Conservation (phyloP, 2,113 vertebrate genomes). For the Agapornis roseicollis region DNA sequence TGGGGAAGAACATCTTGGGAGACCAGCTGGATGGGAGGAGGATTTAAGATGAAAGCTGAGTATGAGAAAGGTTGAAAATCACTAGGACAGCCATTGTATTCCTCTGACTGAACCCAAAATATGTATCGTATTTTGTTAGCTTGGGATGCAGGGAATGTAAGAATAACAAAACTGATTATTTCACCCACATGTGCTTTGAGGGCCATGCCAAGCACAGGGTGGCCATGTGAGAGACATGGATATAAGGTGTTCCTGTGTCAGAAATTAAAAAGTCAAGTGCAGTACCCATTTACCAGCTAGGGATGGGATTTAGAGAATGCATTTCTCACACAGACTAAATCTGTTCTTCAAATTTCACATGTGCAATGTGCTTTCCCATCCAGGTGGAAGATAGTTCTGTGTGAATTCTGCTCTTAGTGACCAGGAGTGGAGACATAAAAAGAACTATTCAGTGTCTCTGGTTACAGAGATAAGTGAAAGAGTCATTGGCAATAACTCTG, state of each 20-base stretch:
- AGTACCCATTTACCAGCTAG: not conserved
- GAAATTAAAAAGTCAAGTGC: not conserved
- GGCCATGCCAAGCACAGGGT: not conserved
- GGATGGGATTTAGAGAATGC: not conserved
- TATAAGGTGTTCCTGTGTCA: not conserved
- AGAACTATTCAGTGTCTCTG: constrained; percentile 65
- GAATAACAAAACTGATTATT: not conserved
- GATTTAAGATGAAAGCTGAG: not conserved
- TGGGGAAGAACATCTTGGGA: not conserved
- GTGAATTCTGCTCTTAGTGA: constrained; percentile 61
- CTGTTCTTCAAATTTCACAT: constrained; percentile 36
- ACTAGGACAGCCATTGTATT: not conserved
- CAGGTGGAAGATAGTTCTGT: constrained; percentile 46
- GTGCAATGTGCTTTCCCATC: not conserved
- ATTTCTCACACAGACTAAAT: constrained; percentile 34
- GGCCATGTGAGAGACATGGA: not conserved
- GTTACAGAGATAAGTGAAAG: constrained; percentile 77
- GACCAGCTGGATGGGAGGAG: not conserved
- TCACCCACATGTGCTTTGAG: not conserved
- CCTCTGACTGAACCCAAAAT: not conserved
- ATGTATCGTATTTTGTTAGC: not conserved
- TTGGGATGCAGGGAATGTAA: not conserved
- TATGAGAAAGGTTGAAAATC: not conserved
- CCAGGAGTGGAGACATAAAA: constrained; percentile 72
- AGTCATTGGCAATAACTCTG: constrained; percentile 66